phyloP scores from a whole-genome alignment of 1,140 invertebrate genomes.

The Geopemphigus sp. region DNA sequence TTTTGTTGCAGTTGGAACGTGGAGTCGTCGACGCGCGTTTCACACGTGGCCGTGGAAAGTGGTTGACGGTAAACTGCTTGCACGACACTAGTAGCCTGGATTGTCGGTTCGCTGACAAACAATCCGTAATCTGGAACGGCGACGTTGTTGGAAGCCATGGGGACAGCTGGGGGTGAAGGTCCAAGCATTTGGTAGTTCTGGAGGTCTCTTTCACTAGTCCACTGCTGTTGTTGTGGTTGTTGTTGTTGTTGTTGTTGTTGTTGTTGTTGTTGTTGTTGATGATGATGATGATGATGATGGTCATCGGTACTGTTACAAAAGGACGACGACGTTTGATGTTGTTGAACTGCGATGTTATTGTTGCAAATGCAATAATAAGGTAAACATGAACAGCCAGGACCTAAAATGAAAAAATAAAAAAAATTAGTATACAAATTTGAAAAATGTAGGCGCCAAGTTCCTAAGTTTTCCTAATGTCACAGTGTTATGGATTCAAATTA shows the following conservation, averaged over 20 bases:
- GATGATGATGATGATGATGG: too few species aligned
- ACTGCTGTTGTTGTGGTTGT: neutral
- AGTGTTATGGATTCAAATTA: too few species aligned
- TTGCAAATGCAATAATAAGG: slow-evolving; percentile 20
- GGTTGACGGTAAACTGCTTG: slow-evolving; percentile 53
- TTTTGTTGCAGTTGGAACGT: slow-evolving; percentile 65
- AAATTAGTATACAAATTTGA: too few species aligned
- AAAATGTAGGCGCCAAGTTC: too few species aligned
- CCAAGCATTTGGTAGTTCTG: neutral
- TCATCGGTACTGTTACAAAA: too few species aligned
- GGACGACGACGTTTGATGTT: too few species aligned
- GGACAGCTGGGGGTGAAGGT: neutral
- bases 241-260: neutral
- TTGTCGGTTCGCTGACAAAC: slow-evolving; percentile 53
- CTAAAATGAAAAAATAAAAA: slow-evolving; percentile 9
- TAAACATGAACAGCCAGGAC: slow-evolving; percentile 6
- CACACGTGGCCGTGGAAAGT: neutral
- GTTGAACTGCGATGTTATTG: too few species aligned
- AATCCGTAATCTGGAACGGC: neutral
- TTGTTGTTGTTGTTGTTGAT: neutral
- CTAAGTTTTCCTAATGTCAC: too few species aligned
- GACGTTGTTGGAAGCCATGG: neutral
- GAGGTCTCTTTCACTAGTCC: neutral
- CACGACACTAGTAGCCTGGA: too few species aligned
- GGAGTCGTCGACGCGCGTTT: slow-evolving; percentile 62